These are phyloP conservation scores for Lota lota DNA, from an alignment of 2,113 vertebrate species.

Conservation along the genomic window DNA sequence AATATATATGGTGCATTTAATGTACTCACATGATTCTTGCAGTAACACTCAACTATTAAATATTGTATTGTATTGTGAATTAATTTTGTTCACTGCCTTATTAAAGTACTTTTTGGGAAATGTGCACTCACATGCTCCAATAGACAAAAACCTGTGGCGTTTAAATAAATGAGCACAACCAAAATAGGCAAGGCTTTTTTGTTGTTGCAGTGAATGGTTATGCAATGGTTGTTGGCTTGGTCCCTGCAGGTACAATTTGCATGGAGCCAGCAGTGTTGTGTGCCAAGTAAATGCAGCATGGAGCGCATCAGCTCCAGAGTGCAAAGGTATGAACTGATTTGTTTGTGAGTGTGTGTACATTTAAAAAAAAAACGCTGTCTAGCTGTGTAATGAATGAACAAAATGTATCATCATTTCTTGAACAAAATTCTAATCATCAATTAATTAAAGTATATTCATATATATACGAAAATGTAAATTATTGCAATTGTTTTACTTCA, in stretches of 20 bases:
- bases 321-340: slow-evolving; percentile 72
- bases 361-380: too few species aligned
- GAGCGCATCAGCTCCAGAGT: slow-evolving; percentile 73
- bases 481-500: background rate
- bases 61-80: background rate
- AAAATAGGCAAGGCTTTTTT: background rate
- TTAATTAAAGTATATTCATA: background rate
- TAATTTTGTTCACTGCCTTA: background rate
- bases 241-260: slow-evolving; percentile 75
- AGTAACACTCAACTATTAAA: too few species aligned
- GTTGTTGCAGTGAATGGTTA: background rate
- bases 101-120: background rate
- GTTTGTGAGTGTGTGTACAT: background rate
- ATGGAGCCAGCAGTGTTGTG: slow-evolving; percentile 63
- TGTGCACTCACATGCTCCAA: background rate
- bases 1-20: background rate
- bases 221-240: slow-evolving; percentile 10
- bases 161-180: background rate
- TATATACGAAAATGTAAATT: background rate
- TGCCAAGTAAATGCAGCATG: slow-evolving; percentile 80
- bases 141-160: background rate
- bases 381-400: too few species aligned
- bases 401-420: background rate
- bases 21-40: too few species aligned
- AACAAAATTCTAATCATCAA: background rate